Evolutionary conservation across 1,140 invertebrate genomes (phyloP).

Genomic region (Scaptomyza graminum): DNA sequence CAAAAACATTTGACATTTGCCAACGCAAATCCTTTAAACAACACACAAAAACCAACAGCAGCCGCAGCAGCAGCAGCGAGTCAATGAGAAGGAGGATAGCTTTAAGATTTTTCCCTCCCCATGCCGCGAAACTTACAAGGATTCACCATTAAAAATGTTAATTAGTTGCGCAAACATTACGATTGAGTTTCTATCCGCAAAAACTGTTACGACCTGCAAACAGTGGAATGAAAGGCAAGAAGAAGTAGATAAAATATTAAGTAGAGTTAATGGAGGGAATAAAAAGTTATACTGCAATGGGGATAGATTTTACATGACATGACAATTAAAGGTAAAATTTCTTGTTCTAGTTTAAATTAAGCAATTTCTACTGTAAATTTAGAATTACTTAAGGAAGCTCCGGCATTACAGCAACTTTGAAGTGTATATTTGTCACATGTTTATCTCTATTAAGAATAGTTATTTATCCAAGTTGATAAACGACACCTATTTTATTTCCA

Average conservation of each 20-base stretch:
- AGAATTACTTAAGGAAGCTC: too few relatives aligned
- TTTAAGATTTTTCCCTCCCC: conserved; percentile 31
- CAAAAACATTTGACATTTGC: conserved; percentile 75
- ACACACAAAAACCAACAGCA: conserved; percentile 2
- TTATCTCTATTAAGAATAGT: too few relatives aligned
- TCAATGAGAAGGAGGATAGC: background rate
- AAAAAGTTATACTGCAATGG: background rate
- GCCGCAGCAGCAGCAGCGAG: background rate
- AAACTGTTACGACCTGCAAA: conserved; percentile 23
- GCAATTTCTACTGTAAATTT: too few relatives aligned
- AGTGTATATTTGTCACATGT: too few relatives aligned
- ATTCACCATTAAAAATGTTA: conserved; percentile 81
- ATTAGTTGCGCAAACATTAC: conserved; percentile 72
- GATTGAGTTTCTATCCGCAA: conserved; percentile 49
- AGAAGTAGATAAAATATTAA: conserved; percentile 16
- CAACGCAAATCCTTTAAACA: conserved; percentile 72
- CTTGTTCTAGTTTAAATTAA: too few relatives aligned
- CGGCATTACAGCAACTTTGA: background rate
- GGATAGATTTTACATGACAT: too few relatives aligned
- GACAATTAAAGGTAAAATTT: too few relatives aligned
- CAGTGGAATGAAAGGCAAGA: conserved; percentile 18
- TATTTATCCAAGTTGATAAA: background rate
- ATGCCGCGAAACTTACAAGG: conserved; percentile 62
- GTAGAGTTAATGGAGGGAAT: background rate
- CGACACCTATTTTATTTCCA: background rate